Conservation (phyloP, 2,888 invertebrate genomes). For the Copidosoma aretas region DNA sequence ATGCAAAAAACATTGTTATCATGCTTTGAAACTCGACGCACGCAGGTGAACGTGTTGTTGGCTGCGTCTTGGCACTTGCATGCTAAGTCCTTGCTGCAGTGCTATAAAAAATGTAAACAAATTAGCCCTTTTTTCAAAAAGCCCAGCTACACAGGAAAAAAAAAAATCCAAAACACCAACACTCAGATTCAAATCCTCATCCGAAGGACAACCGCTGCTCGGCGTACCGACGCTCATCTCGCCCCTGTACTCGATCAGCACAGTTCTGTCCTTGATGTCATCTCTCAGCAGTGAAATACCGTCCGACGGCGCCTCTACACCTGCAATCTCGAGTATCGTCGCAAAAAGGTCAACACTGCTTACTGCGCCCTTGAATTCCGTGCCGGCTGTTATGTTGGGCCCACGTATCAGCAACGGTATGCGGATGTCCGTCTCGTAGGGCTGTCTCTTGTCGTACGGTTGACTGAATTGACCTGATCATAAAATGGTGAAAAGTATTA, state of each 20-base stretch:
- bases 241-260: constrained; percentile 84
- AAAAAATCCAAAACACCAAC: constrained; percentile 63
- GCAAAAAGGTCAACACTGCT: constrained; percentile 84
- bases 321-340: constrained; percentile 79
- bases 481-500: too few species aligned
- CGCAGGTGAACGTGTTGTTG: constrained; percentile 84
- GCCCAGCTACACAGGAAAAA: too few species aligned
- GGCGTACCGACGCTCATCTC: constrained; percentile 67
- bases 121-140: neutral
- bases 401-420: constrained; percentile 84
- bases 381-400: constrained; percentile 69
- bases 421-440: constrained; percentile 87
- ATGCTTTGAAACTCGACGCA: constrained; percentile 69
- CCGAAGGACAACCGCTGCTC: constrained; percentile 72
- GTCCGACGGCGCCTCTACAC: constrained; percentile 63
- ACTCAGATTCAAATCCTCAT: constrained; percentile 67
- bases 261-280: constrained; percentile 62
- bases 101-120: constrained; percentile 63
- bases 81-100: constrained; percentile 70
- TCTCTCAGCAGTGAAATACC: constrained; percentile 49
- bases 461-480: constrained; percentile 83
- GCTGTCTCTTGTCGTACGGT: constrained; percentile 88
- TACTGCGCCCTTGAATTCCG: constrained; percentile 67
- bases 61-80: constrained; percentile 86
- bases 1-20: constrained; percentile 71